These are phyloP conservation scores for Caloenas nicobarica DNA, from an alignment of 2,113 vertebrate genomes.

Conservation along the genomic window DNA sequence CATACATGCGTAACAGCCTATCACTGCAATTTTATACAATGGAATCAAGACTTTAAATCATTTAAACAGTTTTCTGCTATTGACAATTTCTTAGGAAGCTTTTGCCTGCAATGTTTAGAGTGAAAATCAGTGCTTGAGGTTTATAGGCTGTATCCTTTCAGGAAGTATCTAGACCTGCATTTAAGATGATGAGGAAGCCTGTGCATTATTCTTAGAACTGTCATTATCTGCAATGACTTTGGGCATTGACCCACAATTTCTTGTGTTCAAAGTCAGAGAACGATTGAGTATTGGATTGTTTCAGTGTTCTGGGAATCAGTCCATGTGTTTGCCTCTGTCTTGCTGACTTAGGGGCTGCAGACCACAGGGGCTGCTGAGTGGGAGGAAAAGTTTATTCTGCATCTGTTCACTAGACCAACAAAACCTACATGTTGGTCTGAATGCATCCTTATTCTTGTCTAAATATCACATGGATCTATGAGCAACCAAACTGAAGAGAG, in stretches of 20 bases:
- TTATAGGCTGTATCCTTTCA: not conserved
- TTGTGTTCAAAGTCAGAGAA: not conserved
- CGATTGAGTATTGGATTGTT: not conserved
- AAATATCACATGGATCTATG: not conserved
- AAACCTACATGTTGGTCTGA: not conserved
- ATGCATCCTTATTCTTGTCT: not conserved
- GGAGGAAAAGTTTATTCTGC: not conserved
- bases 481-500: not conserved
- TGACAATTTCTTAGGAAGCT: not conserved
- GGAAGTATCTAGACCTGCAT: not conserved
- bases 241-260: not conserved
- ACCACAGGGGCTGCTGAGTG: not conserved
- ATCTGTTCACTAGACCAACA: not conserved
- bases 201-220: not conserved
- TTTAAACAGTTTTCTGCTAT: not conserved
- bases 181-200: not conserved
- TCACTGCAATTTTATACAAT: not conserved
- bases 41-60: not conserved
- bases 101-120: not conserved
- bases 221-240: not conserved
- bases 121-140: not conserved
- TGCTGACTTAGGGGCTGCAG: not conserved
- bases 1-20: not conserved
- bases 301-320: not conserved
- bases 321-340: not conserved